Conservation (phyloP, 2,888 invertebrate species). For the Branchellion lobata region DNA sequence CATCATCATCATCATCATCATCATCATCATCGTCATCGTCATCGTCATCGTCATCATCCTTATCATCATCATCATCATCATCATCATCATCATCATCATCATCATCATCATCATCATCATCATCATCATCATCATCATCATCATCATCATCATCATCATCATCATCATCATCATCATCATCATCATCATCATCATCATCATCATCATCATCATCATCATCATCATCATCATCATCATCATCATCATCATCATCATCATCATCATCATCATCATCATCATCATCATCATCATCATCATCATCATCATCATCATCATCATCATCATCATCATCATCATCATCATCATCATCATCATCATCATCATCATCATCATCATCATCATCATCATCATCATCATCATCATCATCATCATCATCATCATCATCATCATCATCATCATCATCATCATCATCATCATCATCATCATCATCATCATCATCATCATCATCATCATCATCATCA, state of each 20-base stretch:
- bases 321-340: slow-evolving; percentile 64
- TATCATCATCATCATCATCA: slow-evolving; percentile 35
- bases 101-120: slow-evolving; percentile 56
- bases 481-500: slow-evolving; percentile 64
- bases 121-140: slow-evolving; percentile 61
- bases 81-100: slow-evolving; percentile 34
- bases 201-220: slow-evolving; percentile 55
- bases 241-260: slow-evolving; percentile 64
- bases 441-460: slow-evolving; percentile 55
- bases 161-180: slow-evolving; percentile 32
- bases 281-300: slow-evolving; percentile 38
- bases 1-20: slow-evolving; percentile 64
- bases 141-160: slow-evolving; percentile 38
- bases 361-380: slow-evolving; percentile 39
- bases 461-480: slow-evolving; percentile 64
- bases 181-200: slow-evolving; percentile 62
- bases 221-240: slow-evolving; percentile 64
- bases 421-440: slow-evolving; percentile 62
- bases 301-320: slow-evolving; percentile 64
- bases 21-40: slow-evolving; percentile 64
- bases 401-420: slow-evolving; percentile 64
- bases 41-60: slow-evolving; percentile 32
- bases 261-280: slow-evolving; percentile 64
- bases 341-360: slow-evolving; percentile 64
- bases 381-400: slow-evolving; percentile 64